Evolutionary conservation across 2,888 invertebrate genomes (phyloP).

Genomic region (Osmoderma eremita): DNA sequence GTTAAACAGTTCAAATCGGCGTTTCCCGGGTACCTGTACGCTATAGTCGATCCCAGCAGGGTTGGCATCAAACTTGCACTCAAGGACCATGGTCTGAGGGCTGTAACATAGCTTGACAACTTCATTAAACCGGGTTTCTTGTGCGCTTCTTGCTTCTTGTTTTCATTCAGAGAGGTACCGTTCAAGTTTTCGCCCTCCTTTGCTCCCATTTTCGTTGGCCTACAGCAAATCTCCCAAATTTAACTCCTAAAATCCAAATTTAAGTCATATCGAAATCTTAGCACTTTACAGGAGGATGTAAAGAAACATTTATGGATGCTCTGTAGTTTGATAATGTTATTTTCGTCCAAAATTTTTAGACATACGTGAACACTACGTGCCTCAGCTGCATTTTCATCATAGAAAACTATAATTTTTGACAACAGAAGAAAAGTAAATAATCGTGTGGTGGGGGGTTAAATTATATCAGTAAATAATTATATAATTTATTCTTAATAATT

Average conservation of each 20-base stretch:
- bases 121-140: constrained; percentile 77
- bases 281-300: neutral
- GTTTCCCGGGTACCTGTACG: constrained; percentile 81
- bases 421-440: no score
- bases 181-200: neutral
- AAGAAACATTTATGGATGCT: no score
- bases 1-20: constrained; percentile 81
- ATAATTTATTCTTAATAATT: no score
- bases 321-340: no score
- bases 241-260: neutral
- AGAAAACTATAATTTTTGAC: no score
- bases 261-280: neutral
- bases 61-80: constrained; percentile 93
- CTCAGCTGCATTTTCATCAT: no score
- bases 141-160: neutral
- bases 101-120: constrained; percentile 86
- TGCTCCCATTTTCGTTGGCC: constrained; percentile 16
- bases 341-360: no score
- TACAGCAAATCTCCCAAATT: neutral
- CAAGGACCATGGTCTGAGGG: constrained; percentile 93
- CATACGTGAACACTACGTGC: no score
- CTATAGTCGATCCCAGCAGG: constrained; percentile 86
- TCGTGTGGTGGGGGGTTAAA: no score
- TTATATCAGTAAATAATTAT: no score
- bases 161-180: neutral